Conservation (phyloP, 2,113 vertebrate species). For the Lepus timidus region DNA sequence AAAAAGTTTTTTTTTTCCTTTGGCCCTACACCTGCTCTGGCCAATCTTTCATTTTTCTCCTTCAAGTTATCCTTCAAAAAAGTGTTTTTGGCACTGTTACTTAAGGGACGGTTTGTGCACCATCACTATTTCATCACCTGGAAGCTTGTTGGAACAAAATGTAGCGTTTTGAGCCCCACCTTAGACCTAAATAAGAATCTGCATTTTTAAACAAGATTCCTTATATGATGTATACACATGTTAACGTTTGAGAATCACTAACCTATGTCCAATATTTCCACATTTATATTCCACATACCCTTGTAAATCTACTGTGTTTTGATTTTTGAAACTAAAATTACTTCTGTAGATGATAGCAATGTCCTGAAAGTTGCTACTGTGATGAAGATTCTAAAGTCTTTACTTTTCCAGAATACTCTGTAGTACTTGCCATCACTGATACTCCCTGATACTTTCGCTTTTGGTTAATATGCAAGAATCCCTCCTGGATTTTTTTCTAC, state of each 20-base stretch:
- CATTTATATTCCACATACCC: neutral
- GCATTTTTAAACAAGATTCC: neutral
- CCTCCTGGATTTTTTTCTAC: neutral
- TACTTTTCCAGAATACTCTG: neutral
- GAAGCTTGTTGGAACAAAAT: neutral
- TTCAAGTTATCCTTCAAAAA: neutral
- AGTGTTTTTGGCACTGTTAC: neutral
- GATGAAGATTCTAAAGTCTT: neutral
- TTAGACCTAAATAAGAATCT: neutral
- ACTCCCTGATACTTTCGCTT: neutral
- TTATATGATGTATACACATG: neutral
- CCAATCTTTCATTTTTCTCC: neutral
- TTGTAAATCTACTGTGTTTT: neutral
- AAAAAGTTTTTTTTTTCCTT: neutral
- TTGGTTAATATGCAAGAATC: neutral
- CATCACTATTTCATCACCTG: neutral
- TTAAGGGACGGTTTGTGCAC: neutral
- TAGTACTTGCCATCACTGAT: neutral
- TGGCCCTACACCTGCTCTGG: neutral
- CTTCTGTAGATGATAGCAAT: neutral
- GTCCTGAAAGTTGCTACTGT: neutral
- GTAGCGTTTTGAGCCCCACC: neutral
- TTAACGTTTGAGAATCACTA: neutral
- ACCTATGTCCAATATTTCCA: neutral
- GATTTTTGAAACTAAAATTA: slow-evolving; percentile 18